Evolutionary conservation across 2,888 invertebrate species (phyloP).

Genomic region (Meloe dianella): DNA sequence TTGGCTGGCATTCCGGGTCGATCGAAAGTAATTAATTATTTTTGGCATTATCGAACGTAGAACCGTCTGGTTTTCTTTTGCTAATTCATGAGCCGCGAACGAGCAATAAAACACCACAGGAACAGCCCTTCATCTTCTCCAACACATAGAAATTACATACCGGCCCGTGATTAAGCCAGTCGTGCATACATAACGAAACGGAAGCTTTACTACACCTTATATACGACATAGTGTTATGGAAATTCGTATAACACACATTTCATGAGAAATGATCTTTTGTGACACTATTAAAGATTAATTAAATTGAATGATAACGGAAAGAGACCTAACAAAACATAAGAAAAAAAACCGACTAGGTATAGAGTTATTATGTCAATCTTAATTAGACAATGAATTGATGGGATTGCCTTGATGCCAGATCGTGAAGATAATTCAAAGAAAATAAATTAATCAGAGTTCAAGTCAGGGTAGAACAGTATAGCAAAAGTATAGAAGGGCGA

Average conservation of each 20-base stretch:
- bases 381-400: constrained; percentile 39
- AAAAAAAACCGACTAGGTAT: constrained; percentile 16
- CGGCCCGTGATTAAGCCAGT: constrained; percentile 52
- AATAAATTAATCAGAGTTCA: constrained; percentile 34
- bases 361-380: constrained; percentile 36
- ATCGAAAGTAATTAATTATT: constrained; percentile 77
- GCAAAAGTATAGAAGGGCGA: not conserved
- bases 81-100: constrained; percentile 72
- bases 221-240: not conserved
- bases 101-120: constrained; percentile 56
- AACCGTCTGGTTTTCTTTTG: constrained; percentile 68
- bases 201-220: not conserved
- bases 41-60: constrained; percentile 71
- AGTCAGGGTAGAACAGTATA: constrained; percentile 17
- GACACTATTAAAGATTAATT: not conserved
- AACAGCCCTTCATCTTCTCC: constrained; percentile 16
- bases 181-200: constrained; percentile 53
- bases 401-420: constrained; percentile 40
- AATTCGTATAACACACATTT: not conserved
- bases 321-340: no score
- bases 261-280: not conserved
- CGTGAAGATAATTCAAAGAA: constrained; percentile 34
- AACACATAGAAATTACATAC: not conserved
- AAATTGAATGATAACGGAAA: not conserved
- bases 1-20: constrained; percentile 66